Base-by-base conservation (phyloP, 2,113 vertebrate species). In the Nothobranchius kuhntae region DNA sequence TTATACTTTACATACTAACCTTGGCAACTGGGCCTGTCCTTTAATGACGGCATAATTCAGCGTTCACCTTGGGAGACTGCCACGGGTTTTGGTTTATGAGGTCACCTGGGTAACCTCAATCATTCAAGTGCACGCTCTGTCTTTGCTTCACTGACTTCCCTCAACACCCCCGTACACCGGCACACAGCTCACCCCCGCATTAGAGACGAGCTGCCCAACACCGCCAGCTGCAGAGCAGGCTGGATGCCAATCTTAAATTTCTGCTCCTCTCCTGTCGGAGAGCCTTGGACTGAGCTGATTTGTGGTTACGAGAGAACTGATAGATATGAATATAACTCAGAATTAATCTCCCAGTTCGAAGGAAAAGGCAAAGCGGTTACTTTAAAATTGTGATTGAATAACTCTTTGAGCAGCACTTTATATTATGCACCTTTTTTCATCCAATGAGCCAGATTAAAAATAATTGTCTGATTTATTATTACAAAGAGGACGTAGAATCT, bases 1-100 rank as follows among this genome's bases (percentile, higher is more conserved):
- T 92, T 92, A 90, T 89, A 91, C 89, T 93, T 93, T 93, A 93
- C 92, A 93, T 94, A 92, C 90, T 91, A 93, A 93, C 93, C 92
- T 93, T 93, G 93, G 91, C 90, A 91, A 91, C 89, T 83, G 73
- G 85, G 81, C 81, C 86, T 90, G 90, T 92, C 92, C 91, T 92
- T 92, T 93, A 94, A 93, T 93, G 91, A 93, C 84, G 86, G 89
- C 92, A 93, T 94, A 93, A 93, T 93, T 94, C 91, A 93, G 89
- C 85, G 24, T 85, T 93, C 93, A 94, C 93, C 92, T 94, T 94
- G 93, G 87, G 90, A 91, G 88, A 78, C 90, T 94, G 91, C 92
- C 91, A 92, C 75, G 86, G 87, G 84, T 91, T 92, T 92, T 93
- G 88, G 90, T 93, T 93, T 93, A 94, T 93, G 92, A 90, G 92